A percentile compares a stretch with the other conserved stretches of the same genome.
Evolutionary conservation across 2,797 vertebrate genomes (phyloP).

Genomic region (Microctenopoma lineatum): DNA sequence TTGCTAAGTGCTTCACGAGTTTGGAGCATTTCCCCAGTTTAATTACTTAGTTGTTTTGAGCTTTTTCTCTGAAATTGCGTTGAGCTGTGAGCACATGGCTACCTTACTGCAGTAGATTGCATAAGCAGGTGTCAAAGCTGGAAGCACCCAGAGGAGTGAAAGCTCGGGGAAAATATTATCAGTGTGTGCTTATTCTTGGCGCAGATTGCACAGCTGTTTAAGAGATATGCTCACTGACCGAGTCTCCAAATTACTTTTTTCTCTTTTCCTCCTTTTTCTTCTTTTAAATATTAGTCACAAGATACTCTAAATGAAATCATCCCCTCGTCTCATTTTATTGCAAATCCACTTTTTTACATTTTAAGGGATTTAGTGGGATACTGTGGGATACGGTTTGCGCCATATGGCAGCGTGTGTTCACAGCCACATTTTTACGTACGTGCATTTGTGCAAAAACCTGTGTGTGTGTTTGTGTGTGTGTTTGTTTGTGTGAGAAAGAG

Average conservation of each 20-base stretch:
- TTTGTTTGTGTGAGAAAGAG: not conserved
- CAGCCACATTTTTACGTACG: not conserved
- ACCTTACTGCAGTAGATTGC: constrained; percentile 65
- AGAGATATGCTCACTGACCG: constrained; percentile 72
- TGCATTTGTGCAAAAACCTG: constrained; percentile 1
- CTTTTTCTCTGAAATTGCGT: constrained; percentile 20
- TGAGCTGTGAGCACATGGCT: constrained; percentile 61
- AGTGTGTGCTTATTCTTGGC: constrained; percentile 70
- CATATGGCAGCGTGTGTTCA: constrained; percentile 10
- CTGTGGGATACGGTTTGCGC: constrained; percentile 14
- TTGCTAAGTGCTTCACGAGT: constrained; percentile 4
- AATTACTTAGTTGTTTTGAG: constrained; percentile 30
- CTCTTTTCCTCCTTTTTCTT: constrained; percentile 28
- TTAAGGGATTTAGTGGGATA: constrained; percentile 12
- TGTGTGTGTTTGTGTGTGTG: constrained; percentile 5
- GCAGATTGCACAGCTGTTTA: constrained; percentile 74
- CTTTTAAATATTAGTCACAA: constrained; percentile 60
- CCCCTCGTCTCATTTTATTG: constrained; percentile 34
- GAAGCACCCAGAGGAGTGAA: constrained; percentile 53
- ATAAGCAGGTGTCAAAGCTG: constrained; percentile 80
- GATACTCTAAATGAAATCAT: constrained; percentile 47
- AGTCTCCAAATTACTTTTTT: constrained; percentile 30
- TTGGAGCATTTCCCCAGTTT: constrained; percentile 14
- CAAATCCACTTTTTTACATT: constrained; percentile 32
- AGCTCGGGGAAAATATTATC: constrained; percentile 78